Evolutionary conservation across 2,797 vertebrate genomes (phyloP).

Genomic region (Jordanella pulchra): DNA sequence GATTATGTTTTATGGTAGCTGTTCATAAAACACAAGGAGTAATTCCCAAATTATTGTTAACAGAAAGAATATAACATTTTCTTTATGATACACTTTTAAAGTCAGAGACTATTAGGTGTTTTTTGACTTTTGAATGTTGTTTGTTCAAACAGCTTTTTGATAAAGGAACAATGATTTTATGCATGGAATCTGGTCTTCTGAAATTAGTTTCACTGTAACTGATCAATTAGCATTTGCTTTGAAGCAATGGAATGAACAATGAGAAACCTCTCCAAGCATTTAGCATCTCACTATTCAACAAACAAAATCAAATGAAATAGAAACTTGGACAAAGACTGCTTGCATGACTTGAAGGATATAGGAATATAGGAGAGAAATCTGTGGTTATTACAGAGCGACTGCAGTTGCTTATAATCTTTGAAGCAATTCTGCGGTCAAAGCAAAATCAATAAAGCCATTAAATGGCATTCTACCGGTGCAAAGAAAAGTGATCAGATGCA

Average conservation of each 20-base stretch:
- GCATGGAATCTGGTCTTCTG: background rate
- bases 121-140: background rate
- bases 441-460: slow-evolving; percentile 42
- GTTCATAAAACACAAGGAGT: slow-evolving; percentile 3
- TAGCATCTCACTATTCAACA: slow-evolving; percentile 5
- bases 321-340: slow-evolving; percentile 21
- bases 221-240: background rate
- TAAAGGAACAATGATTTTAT: background rate
- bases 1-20: background rate
- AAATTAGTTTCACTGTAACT: background rate
- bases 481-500: slow-evolving; percentile 26
- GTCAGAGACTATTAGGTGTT: no score
- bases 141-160: background rate
- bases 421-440: slow-evolving; percentile 30
- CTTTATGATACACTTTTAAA: background rate
- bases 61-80: no score
- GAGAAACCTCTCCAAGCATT: background rate
- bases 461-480: slow-evolving; percentile 22
- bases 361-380: slow-evolving; percentile 7
- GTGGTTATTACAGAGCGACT: slow-evolving; percentile 20
- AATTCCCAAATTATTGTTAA: background rate
- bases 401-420: slow-evolving; percentile 26
- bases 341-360: slow-evolving; percentile 8
- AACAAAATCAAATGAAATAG: slow-evolving; percentile 35
- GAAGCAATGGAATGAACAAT: background rate